Evolutionary conservation across 2,888 invertebrate genomes (phyloP).

Genomic region (Syritta pipiens): DNA sequence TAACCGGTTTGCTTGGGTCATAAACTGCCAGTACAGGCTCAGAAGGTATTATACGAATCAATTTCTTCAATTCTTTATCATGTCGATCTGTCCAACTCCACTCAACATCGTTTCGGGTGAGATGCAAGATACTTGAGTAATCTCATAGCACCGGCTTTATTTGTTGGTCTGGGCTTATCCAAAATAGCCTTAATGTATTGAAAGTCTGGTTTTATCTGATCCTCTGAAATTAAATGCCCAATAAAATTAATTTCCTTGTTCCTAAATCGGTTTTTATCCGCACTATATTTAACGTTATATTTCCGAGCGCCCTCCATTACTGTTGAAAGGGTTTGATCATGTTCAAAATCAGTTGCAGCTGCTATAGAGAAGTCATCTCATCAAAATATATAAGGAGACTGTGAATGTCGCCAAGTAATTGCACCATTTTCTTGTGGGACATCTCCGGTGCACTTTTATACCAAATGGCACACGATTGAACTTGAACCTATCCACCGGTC

Average conservation of each 20-base stretch:
- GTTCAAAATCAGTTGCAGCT: slow-evolving; percentile 53
- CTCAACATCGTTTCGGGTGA: slow-evolving; percentile 47
- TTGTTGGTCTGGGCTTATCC: slow-evolving; percentile 21
- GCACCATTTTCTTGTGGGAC: slow-evolving; percentile 71
- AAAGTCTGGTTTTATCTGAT: slow-evolving; percentile 54
- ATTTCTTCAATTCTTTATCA: slow-evolving; percentile 10
- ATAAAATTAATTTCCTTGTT: slow-evolving; percentile 69
- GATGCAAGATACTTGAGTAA: slow-evolving; percentile 48
- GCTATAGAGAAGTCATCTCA: slow-evolving; percentile 73
- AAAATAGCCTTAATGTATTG: slow-evolving; percentile 57
- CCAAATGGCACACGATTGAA: slow-evolving; percentile 74
- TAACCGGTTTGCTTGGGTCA: slow-evolving; percentile 68
- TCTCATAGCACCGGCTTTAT: slow-evolving; percentile 37
- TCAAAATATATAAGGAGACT: slow-evolving; percentile 73
- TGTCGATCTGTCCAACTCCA: slow-evolving; percentile 40
- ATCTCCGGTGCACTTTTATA: slow-evolving; percentile 72
- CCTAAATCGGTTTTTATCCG: slow-evolving; percentile 70
- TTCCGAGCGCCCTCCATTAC: slow-evolving; percentile 52
- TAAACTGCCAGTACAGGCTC: slow-evolving; percentile 37
- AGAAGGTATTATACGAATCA: slow-evolving; percentile 8
- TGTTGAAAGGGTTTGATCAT: slow-evolving; percentile 49
- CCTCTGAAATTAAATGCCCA: slow-evolving; percentile 69
- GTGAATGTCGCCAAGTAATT: slow-evolving; percentile 73
- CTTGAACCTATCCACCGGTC: slow-evolving; percentile 60
- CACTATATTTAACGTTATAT: slow-evolving; percentile 70